Conservation (phyloP, 2,888 invertebrate genomes). For the Bellardia pandia region DNA sequence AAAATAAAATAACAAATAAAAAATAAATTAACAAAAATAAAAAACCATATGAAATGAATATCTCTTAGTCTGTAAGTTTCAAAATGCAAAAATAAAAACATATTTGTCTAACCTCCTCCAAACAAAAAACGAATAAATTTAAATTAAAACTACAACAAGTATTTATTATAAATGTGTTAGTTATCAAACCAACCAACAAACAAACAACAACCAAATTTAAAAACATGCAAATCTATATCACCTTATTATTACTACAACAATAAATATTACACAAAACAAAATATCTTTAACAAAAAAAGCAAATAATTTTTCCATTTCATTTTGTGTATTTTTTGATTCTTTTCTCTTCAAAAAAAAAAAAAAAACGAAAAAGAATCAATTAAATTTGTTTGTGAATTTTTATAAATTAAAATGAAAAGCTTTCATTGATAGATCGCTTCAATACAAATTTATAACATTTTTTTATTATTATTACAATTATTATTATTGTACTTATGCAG, state of each 20-base stretch:
- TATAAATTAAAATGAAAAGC: constrained; percentile 9
- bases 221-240: not conserved
- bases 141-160: constrained; percentile 30
- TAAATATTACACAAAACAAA: constrained; percentile 36
- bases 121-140: constrained; percentile 36
- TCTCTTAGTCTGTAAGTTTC: constrained; percentile 64
- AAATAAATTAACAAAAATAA: constrained; percentile 19
- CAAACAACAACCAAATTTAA: constrained; percentile 22
- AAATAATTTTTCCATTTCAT: constrained; percentile 16
- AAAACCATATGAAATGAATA: constrained; percentile 54
- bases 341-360: not conserved
- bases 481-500: constrained; percentile 60
- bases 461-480: constrained; percentile 38
- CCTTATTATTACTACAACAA: not conserved
- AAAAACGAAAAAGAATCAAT: not conserved
- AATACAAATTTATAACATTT: constrained; percentile 42
- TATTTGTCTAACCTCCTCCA: constrained; percentile 37
- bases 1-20: not conserved
- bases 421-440: not conserved
- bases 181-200: constrained; percentile 53
- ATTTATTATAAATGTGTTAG: constrained; percentile 68
- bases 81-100: constrained; percentile 35
- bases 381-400: constrained; percentile 25
- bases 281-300: constrained; percentile 18
- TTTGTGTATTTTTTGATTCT: constrained; percentile 24